Base-by-base conservation (phyloP, 2,797 vertebrate species). In the Heliangelus exortis region DNA sequence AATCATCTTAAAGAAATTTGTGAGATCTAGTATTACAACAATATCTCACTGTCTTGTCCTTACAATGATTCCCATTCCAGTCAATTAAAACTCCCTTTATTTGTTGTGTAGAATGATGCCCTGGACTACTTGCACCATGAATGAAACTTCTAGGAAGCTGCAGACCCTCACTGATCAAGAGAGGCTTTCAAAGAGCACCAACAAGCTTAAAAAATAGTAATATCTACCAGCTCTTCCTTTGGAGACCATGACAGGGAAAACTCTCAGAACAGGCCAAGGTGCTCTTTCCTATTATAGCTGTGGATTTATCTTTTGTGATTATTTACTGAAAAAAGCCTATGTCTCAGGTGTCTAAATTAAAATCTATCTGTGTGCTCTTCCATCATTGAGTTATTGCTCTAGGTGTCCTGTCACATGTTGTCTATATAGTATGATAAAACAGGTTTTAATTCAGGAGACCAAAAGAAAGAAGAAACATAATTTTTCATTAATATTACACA, bases 401-500 rank as follows among this genome's bases (percentile, higher is more conserved):
- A 48, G 19, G 29, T 87, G 31, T 12, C 8, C 28, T 87, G 57
- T 26, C 39, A 57, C 5, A 3, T 17, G 10, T 15, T 10, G 19
- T 59, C 18, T 69, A 33, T 8, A 20, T 48, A 77, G 68, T n/a
- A 80, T 2, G 12, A 67, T 39, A 67, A 84, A 68, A 51, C 7
- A 57, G 7, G 6, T 66, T 82, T 87, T 83, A 87, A 67, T 8
- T 85, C 50, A 75, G 8, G 28, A 62, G 23, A 69, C 5, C 10
- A 72, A 73, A 29, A 66, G 43, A 84, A 84, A 84, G 43, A 20
- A 5, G 6, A 73, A 84, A 67, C 2, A 0, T 18, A 87, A 22
- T 58, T 90, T 94, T 82, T 73, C 36, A 62, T 43, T 61, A 50
- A 61, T 69, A 61, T 80, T 78, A 66, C 28, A 78, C 86, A 61